Evolutionary conservation across 2,888 invertebrate genomes (phyloP), one percentile per base, ranked within the genome.

Genomic region (Mimumesa dahlbomi): DNA sequence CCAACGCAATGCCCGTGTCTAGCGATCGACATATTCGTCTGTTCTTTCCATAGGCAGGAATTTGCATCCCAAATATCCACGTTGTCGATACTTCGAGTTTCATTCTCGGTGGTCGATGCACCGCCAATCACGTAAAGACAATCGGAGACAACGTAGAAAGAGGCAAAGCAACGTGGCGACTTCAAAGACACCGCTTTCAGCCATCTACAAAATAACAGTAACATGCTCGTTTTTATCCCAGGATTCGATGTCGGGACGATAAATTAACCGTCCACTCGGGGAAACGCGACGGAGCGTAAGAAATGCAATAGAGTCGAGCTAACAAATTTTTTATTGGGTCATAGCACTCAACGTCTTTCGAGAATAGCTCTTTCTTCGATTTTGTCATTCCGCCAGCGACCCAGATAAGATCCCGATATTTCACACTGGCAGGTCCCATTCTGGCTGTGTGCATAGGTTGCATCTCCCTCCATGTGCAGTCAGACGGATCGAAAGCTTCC

Each of bases 361-460:
- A 91, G 56, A 93, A 90, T 0, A 92, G 91, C 19, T 90, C 90
- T 62, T 91, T 91, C 83, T 91, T 91, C 79, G 92, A 91, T 16
- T 91, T 91, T 6, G 92, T 92, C 92, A 94, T 92, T 36, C 95
- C 95, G 38, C 95, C 94, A 9, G 93, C 94, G 45, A 94, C 93
- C 94, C 94, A 94, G 87, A 95, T 94, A 79, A 92, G 91, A 77
- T 93, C 92, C 22, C 92, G 90, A 86, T 92, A 93, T 82, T 93
- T 92, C 48, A 91, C 90, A 61, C 92, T 91, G 0, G 93, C 93
- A 29, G 92, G 90, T 1, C 94, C 94, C 90, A 93, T 92, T 42
- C 93, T 90, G 0, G 93, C 91, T 7, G 90, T 90, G 19, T 89
- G 86, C 92, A 94, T 91, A 0, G 93, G 88, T 1, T 92, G 90